A percentile compares a stretch with the other conserved stretches of the same genome.
phyloP scores from a whole-genome alignment of 2,113 vertebrate species.

The Hydrochoerus hydrochaeris region DNA sequence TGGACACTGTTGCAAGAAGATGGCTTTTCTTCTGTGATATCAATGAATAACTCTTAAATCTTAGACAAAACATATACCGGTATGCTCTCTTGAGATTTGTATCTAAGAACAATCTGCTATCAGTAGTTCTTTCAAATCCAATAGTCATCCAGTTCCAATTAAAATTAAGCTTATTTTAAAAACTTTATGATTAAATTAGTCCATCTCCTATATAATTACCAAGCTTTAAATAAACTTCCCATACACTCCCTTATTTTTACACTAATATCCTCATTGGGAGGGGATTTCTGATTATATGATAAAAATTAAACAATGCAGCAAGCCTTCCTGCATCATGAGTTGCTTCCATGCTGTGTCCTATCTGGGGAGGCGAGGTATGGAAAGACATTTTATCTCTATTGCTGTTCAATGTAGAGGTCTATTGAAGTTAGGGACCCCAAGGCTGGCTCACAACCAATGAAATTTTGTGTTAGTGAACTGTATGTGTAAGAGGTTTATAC shows the following conservation, averaged over 20 bases:
- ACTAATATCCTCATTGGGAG: background rate
- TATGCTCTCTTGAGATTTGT: background rate
- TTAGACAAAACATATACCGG: background rate
- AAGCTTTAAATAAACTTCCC: background rate
- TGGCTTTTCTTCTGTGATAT: background rate
- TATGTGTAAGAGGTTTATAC: background rate
- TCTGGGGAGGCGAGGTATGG: background rate
- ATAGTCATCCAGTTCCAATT: background rate
- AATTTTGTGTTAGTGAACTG: background rate
- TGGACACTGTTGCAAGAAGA: background rate
- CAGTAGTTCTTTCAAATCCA: conserved; percentile 21
- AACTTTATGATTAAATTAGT: background rate
- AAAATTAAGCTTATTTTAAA: background rate
- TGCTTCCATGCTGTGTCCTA: background rate
- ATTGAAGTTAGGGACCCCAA: background rate
- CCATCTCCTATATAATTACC: background rate
- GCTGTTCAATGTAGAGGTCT: background rate
- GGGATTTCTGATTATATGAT: background rate
- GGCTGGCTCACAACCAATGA: background rate
- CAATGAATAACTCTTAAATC: background rate
- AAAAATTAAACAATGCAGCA: background rate
- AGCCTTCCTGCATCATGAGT: background rate
- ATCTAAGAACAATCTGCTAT: background rate
- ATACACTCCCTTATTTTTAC: background rate
- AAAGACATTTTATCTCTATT: background rate